Evolutionary conservation across 2,797 vertebrate genomes (phyloP).

Genomic region (Glossophaga mutica): DNA sequence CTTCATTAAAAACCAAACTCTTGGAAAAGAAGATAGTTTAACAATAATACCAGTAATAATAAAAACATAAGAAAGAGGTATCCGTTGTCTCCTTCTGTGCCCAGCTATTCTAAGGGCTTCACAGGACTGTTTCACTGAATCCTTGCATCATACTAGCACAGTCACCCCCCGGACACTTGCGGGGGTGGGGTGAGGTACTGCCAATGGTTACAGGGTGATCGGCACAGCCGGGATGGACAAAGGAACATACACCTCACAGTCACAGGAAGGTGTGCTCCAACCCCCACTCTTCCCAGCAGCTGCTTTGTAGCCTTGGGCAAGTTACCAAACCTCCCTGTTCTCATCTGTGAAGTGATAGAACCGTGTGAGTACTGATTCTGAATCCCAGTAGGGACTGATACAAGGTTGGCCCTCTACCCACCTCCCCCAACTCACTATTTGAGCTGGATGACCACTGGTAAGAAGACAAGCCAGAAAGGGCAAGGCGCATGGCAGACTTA

Average conservation of each 20-base stretch:
- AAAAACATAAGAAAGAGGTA: not conserved
- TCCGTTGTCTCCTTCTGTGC: accelerated
- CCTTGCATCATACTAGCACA: accelerated
- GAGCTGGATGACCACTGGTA: not conserved
- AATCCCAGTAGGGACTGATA: not conserved
- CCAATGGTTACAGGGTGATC: accelerated
- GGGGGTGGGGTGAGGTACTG: too few species aligned
- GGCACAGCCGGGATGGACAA: accelerated
- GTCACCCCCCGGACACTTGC: accelerated
- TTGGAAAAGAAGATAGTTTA: not conserved
- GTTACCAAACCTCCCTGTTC: not conserved
- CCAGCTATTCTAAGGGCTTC: not conserved
- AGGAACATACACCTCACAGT: not conserved
- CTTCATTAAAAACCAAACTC: not conserved
- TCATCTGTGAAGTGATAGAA: not conserved
- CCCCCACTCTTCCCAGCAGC: accelerated
- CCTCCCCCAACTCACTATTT: too few species aligned
- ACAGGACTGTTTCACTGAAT: accelerated
- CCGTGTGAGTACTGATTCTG: not conserved
- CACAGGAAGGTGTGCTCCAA: too few species aligned
- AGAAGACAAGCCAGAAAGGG: not conserved
- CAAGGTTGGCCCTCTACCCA: not conserved
- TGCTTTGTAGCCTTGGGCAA: not conserved
- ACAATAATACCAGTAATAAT: not conserved
- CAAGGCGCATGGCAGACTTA: not conserved